Base-by-base conservation (phyloP, 2,797 vertebrate species). In the Pipistrellus nathusii region DNA sequence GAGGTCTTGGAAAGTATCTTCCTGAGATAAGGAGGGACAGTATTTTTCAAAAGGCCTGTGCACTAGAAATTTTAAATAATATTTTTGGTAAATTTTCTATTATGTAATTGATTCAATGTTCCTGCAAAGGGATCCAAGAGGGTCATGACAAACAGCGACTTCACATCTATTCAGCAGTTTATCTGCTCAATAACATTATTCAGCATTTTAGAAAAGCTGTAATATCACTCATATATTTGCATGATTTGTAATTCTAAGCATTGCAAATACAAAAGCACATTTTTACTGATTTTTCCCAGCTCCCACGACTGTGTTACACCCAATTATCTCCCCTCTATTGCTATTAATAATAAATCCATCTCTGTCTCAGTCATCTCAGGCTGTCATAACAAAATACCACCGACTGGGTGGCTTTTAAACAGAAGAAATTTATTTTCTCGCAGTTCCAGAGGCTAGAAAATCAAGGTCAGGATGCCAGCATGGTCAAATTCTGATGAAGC, bases 71-170 rank as follows among this genome's bases (percentile, higher is more conserved):
- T 94, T 91, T 91, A 62, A 89, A 71, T 92, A 97, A 81, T 96
- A 96, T 97, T 88, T 95, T 88, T 97, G 94, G 96, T 87, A 35
- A 92, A 71, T 95, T 88, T 96, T 94, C 93, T 80, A 97, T 96
- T 96, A 96, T 96, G 96, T 97, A 96, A 95, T 72, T 94, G 93
- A 93, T 97, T 97, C 97, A 96, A 96, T 97, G 95, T 97, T 97
- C 94, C 97, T 96, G 90, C 91, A 86, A 96, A 88, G 82, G 57
- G 81, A 96, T 89, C 95, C 93, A 77, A 97, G 95, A 89, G 96
- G 96, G 91, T 96, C 96, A 95, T 97, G 96, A 96, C 86, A 97
- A 97, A 92, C 85, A 96, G 96, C 96, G 96, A 97, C 95, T 97
- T 89, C 87, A 91, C 93, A 96, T 95, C 87, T 93, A 93, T 57